Evolutionary conservation across 2,113 vertebrate species (phyloP), one percentile per base, ranked within the genome.

Genomic region (Camelus dromedarius): DNA sequence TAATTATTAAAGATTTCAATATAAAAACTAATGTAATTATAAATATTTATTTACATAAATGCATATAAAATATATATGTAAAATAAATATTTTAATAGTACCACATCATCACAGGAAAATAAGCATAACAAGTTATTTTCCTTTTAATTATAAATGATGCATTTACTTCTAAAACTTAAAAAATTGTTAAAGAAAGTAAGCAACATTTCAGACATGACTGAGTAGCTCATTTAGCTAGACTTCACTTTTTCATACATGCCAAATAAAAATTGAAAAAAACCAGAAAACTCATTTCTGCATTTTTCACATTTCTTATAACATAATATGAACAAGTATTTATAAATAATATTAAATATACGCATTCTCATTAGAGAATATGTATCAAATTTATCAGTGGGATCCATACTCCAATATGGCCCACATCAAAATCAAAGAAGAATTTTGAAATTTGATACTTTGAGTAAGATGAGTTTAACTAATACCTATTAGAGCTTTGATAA

Each of bases 241-340:
- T 1, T 56, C 85, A 50, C 48, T 70, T 70, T 35, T 66, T 76
- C 38, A 93, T 28, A 77, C 42, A 62, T 19, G 80, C 46, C 13
- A 89, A 87, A 24, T 46, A 95, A 84, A 95, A 93, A 62, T 62
- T 89, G 13, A 85, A 94, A 73, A 92, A 54, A 72, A 90, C 15
- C 50, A 81, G n/a, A 93, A 72, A 93, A 93, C 30, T 75, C 52
- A 80, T 35, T 94, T 91, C 28, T 85, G 19, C 15, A 95, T 60
- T 95, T 89, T 84, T 38, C 24, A 79, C 11, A 86, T 79, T 88
- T 96, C 69, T 88, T 89, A 72, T 62, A 76, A 90, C 2, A 35
- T 46, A 4, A 76, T 10, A 85, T 15, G 12, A 92, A 58, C 3
- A 62, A 76, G 22, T 8, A 95, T 30, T 85, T 83, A 66, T 62